Conservation (phyloP, 2,797 vertebrate genomes). For the Erethizon dorsatum region DNA sequence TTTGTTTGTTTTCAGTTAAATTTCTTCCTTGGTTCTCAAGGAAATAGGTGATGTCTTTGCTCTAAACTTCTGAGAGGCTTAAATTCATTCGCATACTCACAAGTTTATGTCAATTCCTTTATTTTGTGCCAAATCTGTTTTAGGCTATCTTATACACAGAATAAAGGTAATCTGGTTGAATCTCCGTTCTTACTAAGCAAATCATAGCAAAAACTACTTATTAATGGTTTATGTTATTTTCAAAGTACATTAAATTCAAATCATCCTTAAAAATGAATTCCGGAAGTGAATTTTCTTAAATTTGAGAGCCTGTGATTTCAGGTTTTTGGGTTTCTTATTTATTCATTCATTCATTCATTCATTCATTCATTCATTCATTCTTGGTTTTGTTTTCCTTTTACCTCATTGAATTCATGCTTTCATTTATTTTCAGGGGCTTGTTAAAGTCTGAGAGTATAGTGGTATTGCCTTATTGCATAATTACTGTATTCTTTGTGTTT, state of each 20-base stretch:
- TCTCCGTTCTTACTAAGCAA: conserved; percentile 58
- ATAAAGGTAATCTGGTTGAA: conserved; percentile 54
- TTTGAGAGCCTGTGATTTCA: conserved; percentile 44
- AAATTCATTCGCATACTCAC: conserved; percentile 44
- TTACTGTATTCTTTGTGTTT: conserved; percentile 57
- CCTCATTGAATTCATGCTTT: background rate
- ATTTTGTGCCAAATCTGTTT: conserved; percentile 63
- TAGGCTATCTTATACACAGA: conserved; percentile 33
- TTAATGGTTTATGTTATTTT: conserved; percentile 58
- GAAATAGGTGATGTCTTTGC: conserved; percentile 19
- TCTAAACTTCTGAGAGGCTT: conserved; percentile 44
- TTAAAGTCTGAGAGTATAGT: conserved; percentile 42
- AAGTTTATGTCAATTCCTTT: conserved; percentile 54
- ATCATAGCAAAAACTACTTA: conserved; percentile 14
- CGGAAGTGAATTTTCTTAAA: conserved; percentile 58
- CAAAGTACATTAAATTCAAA: conserved; percentile 24
- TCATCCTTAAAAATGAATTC: conserved; percentile 38
- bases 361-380: background rate
- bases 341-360: too few relatives aligned
- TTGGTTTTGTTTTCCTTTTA: conserved; percentile 2
- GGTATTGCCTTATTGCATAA: background rate
- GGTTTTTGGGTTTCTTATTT: background rate
- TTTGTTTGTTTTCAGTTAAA: background rate
- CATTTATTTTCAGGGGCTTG: background rate
- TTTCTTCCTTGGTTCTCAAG: conserved; percentile 21